These are phyloP conservation scores for Sepiola atlantica DNA, from an alignment of 2,888 invertebrate species.

Conservation along the genomic window DNA sequence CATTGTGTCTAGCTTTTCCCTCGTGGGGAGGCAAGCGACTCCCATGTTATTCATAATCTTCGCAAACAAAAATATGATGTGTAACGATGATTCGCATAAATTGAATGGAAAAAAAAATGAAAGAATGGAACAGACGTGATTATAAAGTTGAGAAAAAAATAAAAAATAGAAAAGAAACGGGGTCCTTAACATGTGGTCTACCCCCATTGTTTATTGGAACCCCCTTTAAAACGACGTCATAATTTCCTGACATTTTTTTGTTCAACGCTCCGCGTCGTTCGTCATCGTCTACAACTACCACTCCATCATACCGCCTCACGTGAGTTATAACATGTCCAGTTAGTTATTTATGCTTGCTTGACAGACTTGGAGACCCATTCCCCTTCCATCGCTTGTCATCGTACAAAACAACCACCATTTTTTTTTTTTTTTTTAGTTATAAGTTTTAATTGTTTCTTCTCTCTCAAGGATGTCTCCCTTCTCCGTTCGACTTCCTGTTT, in stretches of 20 bases:
- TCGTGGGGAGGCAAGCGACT: background rate
- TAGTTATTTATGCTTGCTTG: constrained; percentile 32
- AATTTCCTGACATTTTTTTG: background rate
- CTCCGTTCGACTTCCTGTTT: background rate
- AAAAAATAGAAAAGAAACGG: background rate
- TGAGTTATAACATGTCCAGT: background rate
- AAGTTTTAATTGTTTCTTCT: background rate
- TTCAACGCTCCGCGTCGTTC: background rate
- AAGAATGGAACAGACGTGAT: background rate
- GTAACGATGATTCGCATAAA: background rate
- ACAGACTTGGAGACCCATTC: background rate
- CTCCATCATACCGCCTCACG: background rate
- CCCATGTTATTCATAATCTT: background rate
- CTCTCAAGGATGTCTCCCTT: background rate
- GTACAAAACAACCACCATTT: background rate
- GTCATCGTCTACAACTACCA: background rate
- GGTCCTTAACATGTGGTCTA: background rate
- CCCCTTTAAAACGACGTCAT: background rate
- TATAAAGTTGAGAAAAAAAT: background rate
- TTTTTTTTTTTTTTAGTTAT: background rate
- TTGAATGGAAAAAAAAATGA: background rate
- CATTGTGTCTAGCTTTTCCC: no score
- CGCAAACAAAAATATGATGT: background rate
- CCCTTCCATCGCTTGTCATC: background rate
- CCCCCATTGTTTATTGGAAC: background rate